A percentile compares a stretch with the other conserved stretches of the same genome.
phyloP scores from a whole-genome alignment of 2,113 vertebrate genomes.

The Hylia prasina region DNA sequence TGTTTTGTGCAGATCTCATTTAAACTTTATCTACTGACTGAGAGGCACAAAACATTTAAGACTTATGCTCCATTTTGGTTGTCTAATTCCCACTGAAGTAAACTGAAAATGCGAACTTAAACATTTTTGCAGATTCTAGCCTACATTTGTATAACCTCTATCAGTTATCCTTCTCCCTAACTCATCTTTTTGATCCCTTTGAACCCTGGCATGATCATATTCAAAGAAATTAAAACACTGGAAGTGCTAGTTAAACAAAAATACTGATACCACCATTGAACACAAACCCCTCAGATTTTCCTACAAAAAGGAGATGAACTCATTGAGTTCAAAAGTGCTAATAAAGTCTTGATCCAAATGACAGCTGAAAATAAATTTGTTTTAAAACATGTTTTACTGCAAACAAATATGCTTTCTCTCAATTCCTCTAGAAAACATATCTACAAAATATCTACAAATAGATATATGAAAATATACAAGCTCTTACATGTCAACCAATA shows the following conservation, averaged over 20 bases:
- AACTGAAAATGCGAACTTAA: background rate
- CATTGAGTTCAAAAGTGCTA: background rate
- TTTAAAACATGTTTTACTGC: background rate
- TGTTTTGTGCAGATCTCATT: background rate
- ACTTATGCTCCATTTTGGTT: background rate
- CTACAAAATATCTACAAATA: background rate
- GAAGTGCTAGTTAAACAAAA: background rate
- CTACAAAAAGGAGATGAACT: background rate
- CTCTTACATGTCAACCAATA: background rate
- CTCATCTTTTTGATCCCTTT: background rate
- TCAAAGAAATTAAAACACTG: background rate
- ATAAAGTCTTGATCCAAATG: background rate
- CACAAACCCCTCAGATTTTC: background rate
- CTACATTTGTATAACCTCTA: background rate
- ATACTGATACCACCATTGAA: background rate
- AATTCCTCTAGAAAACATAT: background rate
- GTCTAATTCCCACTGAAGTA: background rate
- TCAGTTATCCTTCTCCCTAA: background rate
- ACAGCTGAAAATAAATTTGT: background rate
- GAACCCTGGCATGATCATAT: background rate
- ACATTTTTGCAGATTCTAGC: background rate
- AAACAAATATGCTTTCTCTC: background rate
- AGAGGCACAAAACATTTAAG: background rate
- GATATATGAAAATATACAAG: background rate
- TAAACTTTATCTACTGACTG: background rate